These are phyloP conservation scores for Aphodius granarius DNA, from an alignment of 2,888 invertebrate genomes.

Conservation along the genomic window DNA sequence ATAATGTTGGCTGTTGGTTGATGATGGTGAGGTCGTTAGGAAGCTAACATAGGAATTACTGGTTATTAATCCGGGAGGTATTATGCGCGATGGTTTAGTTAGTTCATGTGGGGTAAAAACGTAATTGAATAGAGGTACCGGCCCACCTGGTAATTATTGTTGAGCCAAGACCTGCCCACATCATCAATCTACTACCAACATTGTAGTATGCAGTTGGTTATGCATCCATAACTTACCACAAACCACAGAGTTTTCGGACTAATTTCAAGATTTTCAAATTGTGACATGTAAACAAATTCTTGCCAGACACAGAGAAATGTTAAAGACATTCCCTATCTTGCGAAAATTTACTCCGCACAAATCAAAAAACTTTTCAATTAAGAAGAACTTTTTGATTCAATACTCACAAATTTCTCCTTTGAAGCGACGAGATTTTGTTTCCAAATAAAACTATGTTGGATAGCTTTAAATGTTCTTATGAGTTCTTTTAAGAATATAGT, in stretches of 20 bases:
- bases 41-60: neutral
- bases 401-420: no score
- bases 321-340: no score
- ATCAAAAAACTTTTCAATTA: no score
- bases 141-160: conserved; percentile 21
- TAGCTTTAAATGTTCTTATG: no score
- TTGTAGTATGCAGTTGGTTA: neutral
- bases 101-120: conserved; percentile 16
- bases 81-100: neutral
- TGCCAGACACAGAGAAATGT: no score
- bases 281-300: no score
- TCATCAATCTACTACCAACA: neutral
- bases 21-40: neutral
- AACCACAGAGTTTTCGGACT: neutral
- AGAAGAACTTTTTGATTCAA: no score
- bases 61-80: neutral
- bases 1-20: neutral
- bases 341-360: no score
- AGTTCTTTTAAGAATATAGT: no score
- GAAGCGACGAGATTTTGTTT: no score
- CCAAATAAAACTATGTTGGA: no score
- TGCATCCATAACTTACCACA: neutral
- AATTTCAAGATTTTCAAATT: neutral
- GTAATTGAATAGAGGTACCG: conserved; percentile 19
- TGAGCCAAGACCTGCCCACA: conserved; percentile 8